These are phyloP conservation scores for Actias luna DNA, from an alignment of 2,888 invertebrate species.

Conservation along the genomic window DNA sequence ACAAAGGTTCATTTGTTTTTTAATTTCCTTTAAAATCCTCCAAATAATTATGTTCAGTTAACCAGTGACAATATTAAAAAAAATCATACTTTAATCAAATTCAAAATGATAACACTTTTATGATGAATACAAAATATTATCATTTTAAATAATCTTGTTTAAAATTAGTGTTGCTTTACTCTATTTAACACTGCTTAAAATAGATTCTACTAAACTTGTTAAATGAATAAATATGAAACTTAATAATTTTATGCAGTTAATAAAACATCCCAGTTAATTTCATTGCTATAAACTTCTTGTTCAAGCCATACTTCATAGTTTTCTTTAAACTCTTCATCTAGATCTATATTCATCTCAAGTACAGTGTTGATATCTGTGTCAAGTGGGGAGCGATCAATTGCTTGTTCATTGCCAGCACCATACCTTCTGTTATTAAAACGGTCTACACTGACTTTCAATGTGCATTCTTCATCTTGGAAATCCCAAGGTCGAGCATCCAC, in stretches of 20 bases:
- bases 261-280: slow-evolving; percentile 88
- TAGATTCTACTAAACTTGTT: background rate
- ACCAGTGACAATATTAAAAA: too few species aligned
- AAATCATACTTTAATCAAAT: background rate
- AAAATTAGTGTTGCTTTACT: background rate
- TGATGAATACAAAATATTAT: background rate
- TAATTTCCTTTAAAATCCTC: too few species aligned
- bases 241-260: slow-evolving; percentile 34
- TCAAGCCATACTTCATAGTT: slow-evolving; percentile 98
- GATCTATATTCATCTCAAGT: slow-evolving; percentile 88
- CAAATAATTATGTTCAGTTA: too few species aligned
- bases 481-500: slow-evolving; percentile 99
- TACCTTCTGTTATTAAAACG: slow-evolving; percentile 97
- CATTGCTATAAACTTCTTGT: slow-evolving; percentile 95
- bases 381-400: slow-evolving; percentile 84
- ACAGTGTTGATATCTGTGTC: slow-evolving; percentile 93
- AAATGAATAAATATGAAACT: background rate
- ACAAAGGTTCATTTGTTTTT: too few species aligned
- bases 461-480: slow-evolving; percentile 98
- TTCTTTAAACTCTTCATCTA: slow-evolving; percentile 95
- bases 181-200: background rate
- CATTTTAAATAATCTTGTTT: background rate
- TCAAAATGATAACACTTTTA: background rate
- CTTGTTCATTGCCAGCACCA: slow-evolving; percentile 77
- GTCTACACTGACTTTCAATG: slow-evolving; percentile 95